phyloP scores from a whole-genome alignment of 1,140 invertebrate species.

The Brachionus sp. region DNA sequence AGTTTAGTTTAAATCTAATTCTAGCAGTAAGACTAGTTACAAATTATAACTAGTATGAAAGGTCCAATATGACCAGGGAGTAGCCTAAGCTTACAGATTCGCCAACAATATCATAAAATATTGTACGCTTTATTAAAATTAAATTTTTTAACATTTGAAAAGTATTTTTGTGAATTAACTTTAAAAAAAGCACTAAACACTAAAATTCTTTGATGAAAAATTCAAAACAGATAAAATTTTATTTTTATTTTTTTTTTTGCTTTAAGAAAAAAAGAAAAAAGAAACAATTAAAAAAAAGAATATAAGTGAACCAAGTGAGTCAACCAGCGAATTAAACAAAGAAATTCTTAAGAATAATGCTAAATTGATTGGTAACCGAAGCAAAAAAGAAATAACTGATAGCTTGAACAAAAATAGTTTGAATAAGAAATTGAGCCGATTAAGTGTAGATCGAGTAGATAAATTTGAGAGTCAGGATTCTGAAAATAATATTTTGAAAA shows the following conservation, averaged over 20 bases:
- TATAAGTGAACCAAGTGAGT: neutral
- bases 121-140: too few relatives aligned
- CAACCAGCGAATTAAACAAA: neutral
- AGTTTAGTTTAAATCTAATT: too few relatives aligned
- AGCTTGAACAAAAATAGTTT: neutral
- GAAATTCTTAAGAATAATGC: neutral
- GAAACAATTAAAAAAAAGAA: neutral
- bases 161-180: too few relatives aligned
- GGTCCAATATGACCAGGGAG: too few relatives aligned
- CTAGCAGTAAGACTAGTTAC: too few relatives aligned
- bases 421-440: conserved; percentile 5
- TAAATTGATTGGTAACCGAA: neutral
- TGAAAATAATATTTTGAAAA: neutral
- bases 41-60: too few relatives aligned
- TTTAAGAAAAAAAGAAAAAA: neutral
- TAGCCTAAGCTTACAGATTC: too few relatives aligned
- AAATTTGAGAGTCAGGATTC: neutral
- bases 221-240: neutral
- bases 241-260: neutral
- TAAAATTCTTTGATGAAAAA: too few relatives aligned
- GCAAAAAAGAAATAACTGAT: neutral
- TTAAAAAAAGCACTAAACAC: too few relatives aligned
- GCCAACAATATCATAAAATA: too few relatives aligned
- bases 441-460: conserved; percentile 13
- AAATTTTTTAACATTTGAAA: too few relatives aligned